Evolutionary conservation across 2,797 vertebrate genomes (phyloP).

Genomic region (Falco naumanni): DNA sequence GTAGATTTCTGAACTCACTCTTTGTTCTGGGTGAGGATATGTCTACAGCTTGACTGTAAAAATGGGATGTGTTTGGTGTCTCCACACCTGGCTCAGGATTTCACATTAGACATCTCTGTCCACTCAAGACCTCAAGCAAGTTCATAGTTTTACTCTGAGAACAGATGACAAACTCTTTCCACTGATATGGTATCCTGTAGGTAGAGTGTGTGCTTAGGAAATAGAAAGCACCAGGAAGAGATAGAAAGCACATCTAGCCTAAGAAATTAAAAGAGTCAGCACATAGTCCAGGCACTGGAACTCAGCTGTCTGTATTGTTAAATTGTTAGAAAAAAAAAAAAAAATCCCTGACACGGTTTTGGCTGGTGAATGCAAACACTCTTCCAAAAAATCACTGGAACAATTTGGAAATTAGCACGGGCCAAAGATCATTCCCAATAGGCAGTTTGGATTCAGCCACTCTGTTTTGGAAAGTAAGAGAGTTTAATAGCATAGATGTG

Average conservation of each 20-base stretch:
- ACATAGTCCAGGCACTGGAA: not conserved
- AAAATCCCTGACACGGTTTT: slow-evolving; percentile 30
- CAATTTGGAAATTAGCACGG: slow-evolving; percentile 63
- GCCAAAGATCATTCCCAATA: slow-evolving; percentile 62
- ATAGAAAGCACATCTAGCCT: not conserved
- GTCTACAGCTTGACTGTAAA: not conserved
- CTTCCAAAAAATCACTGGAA: slow-evolving; percentile 64
- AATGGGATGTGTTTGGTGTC: not conserved
- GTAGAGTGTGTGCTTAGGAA: not conserved
- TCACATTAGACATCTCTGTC: not conserved
- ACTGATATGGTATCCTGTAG: not conserved
- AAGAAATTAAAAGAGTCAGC: slow-evolving; percentile 7
- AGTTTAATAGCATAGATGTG: slow-evolving; percentile 25
- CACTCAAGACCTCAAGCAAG: not conserved
- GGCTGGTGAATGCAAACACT: slow-evolving; percentile 25
- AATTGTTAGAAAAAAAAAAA: slow-evolving; percentile 16
- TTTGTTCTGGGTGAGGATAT: not conserved
- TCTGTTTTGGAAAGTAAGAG: slow-evolving; percentile 45
- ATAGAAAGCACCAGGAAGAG: not conserved
- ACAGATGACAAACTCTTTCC: not conserved
- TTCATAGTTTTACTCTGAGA: not conserved
- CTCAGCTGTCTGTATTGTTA: not conserved
- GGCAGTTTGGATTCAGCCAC: slow-evolving; percentile 46
- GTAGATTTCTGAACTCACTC: not conserved
- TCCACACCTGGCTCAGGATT: not conserved